phyloP scores from a whole-genome alignment of 2,888 invertebrate species.

The Pyrgus malvae region DNA sequence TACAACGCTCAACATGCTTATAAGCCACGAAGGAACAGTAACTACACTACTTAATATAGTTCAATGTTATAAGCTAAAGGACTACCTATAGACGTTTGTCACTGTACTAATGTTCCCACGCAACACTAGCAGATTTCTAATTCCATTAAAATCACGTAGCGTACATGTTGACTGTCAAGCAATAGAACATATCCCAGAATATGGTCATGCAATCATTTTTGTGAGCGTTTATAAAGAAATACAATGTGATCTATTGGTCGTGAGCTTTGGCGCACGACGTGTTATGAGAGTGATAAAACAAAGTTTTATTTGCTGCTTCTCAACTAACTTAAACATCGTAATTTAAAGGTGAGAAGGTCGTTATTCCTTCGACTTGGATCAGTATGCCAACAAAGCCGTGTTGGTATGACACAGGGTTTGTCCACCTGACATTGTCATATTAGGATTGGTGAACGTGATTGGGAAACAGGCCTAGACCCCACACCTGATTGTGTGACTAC shows the following conservation, averaged over 20 bases:
- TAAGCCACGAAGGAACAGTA: too few relatives aligned
- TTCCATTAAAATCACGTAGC: conserved; percentile 33
- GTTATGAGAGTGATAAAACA: conserved; percentile 40
- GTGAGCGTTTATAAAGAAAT: conserved; percentile 64
- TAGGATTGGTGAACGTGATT: conserved; percentile 62
- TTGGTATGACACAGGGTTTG: conserved; percentile 47
- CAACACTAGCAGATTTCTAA: conserved; percentile 33
- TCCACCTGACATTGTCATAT: conserved; percentile 69
- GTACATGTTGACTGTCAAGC: conserved; percentile 25
- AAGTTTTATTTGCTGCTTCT: conserved; percentile 20
- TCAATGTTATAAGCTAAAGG: too few relatives aligned
- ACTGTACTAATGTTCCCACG: conserved; percentile 13
- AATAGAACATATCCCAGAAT: conserved; percentile 31
- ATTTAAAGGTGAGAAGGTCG: conserved; percentile 25
- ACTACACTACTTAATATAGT: too few relatives aligned
- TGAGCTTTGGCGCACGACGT: conserved; percentile 64
- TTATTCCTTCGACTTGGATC: conserved; percentile 9
- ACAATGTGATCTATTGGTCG: conserved; percentile 61
- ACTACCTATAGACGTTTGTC: too few relatives aligned
- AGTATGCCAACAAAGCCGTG: background rate
- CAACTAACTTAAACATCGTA: conserved; percentile 28
- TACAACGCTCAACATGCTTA: too few relatives aligned
- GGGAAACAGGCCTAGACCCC: conserved; percentile 39
- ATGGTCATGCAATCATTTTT: conserved; percentile 68
- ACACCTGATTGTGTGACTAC: conserved; percentile 15